Base-by-base conservation (phyloP, 2,797 vertebrate genomes). In the Hoplostethus atlanticus region DNA sequence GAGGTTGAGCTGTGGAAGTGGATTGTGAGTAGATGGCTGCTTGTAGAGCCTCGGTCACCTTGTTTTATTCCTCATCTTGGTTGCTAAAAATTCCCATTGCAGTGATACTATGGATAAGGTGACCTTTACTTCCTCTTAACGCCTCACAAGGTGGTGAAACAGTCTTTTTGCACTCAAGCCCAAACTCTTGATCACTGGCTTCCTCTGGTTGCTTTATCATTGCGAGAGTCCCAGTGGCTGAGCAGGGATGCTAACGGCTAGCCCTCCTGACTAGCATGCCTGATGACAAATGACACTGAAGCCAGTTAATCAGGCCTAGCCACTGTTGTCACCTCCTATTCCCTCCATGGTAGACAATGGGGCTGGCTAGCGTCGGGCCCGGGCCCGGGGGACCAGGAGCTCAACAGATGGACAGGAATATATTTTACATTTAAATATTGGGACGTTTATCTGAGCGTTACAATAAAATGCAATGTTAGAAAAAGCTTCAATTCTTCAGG, bases 231-330 rank as follows among this genome's bases (percentile, higher is more conserved):
- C 8, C 52, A 61, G 38, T 16, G 46, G 0, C 44, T 0, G 44
- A 68, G 57, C 28, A 16, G 58, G 11, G 75, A 76, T 81, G 21
- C 21, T 21, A 76, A 77, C 17, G 10, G 67, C 17, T 4, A 6
- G 36, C 52, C 36, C 50, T 68, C 25, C 60, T 80, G 80, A 85
- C 84, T 72, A 66, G 77, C 68, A 16, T 53, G 77, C 67, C 57
- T 13, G 54, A 68, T 74, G 79, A 78, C 84, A 76, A 88, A 92
- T 74, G 78, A 79, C 73, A 63, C 65, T 54, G 76, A 89, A 66
- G 83, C 83, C 77, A 69, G 81, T 87, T 86, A 92, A 92, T 91
- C 88, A 79, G 88, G 50, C 63, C 76, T 73, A 68, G 74, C 55
- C 82, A 42, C 55, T 89, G 83, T 84, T 76, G 84, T 87, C 87